A percentile compares a stretch with the other conserved stretches of the same genome.
Evolutionary conservation across 2,113 vertebrate species (phyloP).

Genomic region (Zootoca vivipara): DNA sequence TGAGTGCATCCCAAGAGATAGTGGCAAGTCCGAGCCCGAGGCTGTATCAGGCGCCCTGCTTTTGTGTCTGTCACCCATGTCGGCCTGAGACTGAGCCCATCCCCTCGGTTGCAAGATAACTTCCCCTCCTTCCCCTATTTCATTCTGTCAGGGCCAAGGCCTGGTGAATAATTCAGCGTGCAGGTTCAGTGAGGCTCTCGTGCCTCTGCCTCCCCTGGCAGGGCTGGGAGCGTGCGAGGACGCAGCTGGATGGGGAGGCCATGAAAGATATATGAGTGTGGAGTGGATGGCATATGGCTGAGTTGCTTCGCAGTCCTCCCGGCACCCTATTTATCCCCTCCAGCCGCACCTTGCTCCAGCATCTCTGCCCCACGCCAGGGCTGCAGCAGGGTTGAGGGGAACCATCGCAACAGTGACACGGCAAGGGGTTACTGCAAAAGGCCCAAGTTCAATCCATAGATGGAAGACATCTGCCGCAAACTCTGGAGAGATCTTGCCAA

Average conservation of each 20-base stretch:
- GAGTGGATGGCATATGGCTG: background rate
- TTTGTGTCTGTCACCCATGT: background rate
- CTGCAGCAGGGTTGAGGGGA: background rate
- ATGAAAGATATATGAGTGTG: conserved; percentile 10
- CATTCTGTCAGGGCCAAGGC: background rate
- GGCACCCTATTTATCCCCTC: background rate
- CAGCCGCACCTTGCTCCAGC: background rate
- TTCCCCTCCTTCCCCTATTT: background rate
- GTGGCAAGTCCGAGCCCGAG: background rate
- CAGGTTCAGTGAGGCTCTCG: background rate
- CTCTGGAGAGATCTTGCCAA: too few relatives aligned
- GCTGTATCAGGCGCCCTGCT: background rate
- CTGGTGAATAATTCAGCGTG: conserved; percentile 21
- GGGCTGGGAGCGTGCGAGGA: background rate
- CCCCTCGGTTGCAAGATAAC: too few relatives aligned
- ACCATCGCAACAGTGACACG: background rate
- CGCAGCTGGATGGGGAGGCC: background rate
- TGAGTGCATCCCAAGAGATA: background rate
- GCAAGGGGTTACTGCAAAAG: too few relatives aligned
- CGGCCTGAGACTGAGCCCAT: background rate
- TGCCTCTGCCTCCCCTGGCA: background rate
- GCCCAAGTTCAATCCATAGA: too few relatives aligned
- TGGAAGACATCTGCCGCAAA: too few relatives aligned
- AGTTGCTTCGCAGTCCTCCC: background rate
- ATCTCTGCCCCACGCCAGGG: background rate